phyloP scores from a whole-genome alignment of 92 coral and sea anemone genomes.

The Bergia sp. region DNA sequence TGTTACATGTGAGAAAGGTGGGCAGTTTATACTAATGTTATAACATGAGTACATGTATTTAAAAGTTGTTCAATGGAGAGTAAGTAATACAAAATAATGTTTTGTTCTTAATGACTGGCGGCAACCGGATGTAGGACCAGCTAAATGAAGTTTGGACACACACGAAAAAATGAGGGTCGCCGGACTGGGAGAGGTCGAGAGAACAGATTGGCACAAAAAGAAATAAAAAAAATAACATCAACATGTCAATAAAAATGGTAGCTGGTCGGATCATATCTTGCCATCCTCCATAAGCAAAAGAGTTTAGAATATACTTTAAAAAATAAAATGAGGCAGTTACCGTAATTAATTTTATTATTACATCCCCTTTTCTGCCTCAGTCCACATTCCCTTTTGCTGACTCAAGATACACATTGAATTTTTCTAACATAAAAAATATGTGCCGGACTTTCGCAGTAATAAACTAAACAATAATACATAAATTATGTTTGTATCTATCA shows the following conservation, averaged over 20 bases:
- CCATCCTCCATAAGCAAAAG: background rate
- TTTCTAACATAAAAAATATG: background rate
- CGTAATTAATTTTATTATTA: background rate
- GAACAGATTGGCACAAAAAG: background rate
- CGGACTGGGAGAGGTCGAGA: background rate
- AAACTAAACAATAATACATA: conserved; percentile 1
- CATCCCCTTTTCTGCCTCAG: background rate
- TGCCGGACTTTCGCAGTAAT: conserved; percentile 6
- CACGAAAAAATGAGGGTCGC: background rate
- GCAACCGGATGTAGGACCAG: background rate
- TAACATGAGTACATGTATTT: too few relatives aligned
- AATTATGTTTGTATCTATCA: background rate
- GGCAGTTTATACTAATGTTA: too few relatives aligned
- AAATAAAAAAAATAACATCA: background rate
- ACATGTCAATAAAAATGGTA: background rate
- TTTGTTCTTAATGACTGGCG: conserved; percentile 4
- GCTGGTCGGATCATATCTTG: background rate
- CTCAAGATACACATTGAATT: background rate
- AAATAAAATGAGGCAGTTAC: background rate
- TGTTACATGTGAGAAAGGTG: too few relatives aligned
- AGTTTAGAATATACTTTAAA: background rate
- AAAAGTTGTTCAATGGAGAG: too few relatives aligned
- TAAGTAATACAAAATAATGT: conserved; percentile 19
- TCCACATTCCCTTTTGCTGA: background rate
- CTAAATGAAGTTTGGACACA: background rate